phyloP scores from a whole-genome alignment of 2,797 vertebrate species.

The Choloepus didactylus region DNA sequence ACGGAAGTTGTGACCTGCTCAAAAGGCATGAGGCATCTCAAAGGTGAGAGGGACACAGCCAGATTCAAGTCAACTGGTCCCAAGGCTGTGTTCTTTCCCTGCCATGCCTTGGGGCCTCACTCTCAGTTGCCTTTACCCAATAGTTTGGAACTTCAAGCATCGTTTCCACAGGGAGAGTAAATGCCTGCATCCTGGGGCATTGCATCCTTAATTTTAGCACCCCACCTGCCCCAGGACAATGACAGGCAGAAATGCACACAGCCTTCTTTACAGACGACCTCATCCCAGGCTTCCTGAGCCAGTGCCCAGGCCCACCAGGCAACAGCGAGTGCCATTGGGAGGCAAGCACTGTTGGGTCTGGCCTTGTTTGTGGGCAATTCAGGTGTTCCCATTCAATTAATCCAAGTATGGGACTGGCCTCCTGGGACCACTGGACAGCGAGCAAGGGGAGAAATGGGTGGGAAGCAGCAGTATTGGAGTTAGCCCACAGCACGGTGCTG shows the following conservation, averaged over 20 bases:
- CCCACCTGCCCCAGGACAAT: conserved; percentile 50
- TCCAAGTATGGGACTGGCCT: neutral
- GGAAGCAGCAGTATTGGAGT: neutral
- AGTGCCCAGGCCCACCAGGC: neutral
- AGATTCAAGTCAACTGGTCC: neutral
- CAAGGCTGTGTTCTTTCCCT: neutral
- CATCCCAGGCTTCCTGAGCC: neutral
- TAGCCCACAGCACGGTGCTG: neutral
- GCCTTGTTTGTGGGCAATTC: neutral
- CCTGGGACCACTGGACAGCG: neutral
- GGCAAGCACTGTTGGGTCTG: neutral
- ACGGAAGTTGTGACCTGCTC: neutral
- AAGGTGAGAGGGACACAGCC: neutral
- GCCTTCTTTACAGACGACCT: neutral
- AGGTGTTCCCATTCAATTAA: neutral
- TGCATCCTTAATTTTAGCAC: conserved; percentile 58
- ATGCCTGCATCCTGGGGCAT: conserved; percentile 49
- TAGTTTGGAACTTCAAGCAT: neutral
- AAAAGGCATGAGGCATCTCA: neutral
- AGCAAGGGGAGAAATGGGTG: conserved; percentile 46
- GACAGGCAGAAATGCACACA: conserved; percentile 48
- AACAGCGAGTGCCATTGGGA: accelerated
- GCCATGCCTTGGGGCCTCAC: neutral
- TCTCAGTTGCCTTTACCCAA: neutral
- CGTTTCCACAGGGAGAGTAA: conserved; percentile 46